Conservation (phyloP, 2,797 vertebrate genomes). For the Fundulus diaphanus region DNA sequence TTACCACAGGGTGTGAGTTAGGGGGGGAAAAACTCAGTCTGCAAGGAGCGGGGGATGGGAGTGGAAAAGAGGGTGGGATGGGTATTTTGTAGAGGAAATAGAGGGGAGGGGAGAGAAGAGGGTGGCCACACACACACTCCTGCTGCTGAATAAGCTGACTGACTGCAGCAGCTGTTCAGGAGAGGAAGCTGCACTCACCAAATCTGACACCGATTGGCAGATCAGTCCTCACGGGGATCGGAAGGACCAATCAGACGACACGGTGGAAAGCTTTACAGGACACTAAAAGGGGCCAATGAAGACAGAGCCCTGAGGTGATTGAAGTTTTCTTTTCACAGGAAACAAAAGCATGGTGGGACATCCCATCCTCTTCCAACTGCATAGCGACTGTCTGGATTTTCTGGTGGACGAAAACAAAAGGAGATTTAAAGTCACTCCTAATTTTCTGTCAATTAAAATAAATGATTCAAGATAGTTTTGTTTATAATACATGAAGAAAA, state of each 20-base stretch:
- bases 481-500: background rate
- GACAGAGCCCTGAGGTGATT: conserved; percentile 15
- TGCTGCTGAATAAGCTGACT: conserved; percentile 71
- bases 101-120: conserved; percentile 34
- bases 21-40: conserved; percentile 32
- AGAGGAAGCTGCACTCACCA: conserved; percentile 60
- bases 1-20: conserved; percentile 23
- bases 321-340: conserved; percentile 59
- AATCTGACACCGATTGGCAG: conserved; percentile 53
- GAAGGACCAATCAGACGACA: conserved; percentile 49
- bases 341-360: conserved; percentile 60
- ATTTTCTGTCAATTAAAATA: conserved; percentile 5
- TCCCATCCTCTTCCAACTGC: conserved; percentile 47
- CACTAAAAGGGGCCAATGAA: conserved; percentile 30
- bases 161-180: conserved; percentile 76
- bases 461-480: background rate
- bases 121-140: conserved; percentile 34
- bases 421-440: conserved; percentile 27
- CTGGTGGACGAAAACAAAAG: conserved; percentile 35
- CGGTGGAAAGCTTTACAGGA: conserved; percentile 13
- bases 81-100: conserved; percentile 52
- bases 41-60: conserved; percentile 58
- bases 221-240: conserved; percentile 17
- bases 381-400: conserved; percentile 30
- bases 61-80: conserved; percentile 53